Conservation (phyloP, 1,140 invertebrate species). For the Mesaphorura yosii region DNA sequence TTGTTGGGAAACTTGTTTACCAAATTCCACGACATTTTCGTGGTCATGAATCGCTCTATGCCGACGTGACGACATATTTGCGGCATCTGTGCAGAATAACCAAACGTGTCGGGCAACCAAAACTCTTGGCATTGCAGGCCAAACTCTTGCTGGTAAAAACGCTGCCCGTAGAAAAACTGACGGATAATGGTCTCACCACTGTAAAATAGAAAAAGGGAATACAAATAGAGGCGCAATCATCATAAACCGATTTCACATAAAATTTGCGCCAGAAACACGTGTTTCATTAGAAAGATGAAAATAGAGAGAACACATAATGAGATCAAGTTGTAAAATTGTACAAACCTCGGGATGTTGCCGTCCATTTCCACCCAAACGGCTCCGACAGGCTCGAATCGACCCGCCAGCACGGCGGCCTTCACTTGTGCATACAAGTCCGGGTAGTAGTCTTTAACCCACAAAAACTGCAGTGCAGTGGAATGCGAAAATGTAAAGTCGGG, state of each 20-base stretch:
- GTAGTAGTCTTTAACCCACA: slow-evolving; percentile 44
- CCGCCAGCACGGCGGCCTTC: slow-evolving; percentile 35
- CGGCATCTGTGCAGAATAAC: slow-evolving; percentile 46
- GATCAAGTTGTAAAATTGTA: not conserved
- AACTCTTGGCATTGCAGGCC: slow-evolving; percentile 39
- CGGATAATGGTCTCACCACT: slow-evolving; percentile 46
- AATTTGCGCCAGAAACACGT: slow-evolving; percentile 9
- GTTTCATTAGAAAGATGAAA: slow-evolving; percentile 21
- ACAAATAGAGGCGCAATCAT: slow-evolving; percentile 31
- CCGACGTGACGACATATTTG: slow-evolving; percentile 38
- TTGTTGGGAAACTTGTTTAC: slow-evolving; percentile 48
- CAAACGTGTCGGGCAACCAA: slow-evolving; percentile 49
- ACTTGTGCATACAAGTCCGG: slow-evolving; percentile 40
- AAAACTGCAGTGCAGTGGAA: slow-evolving; percentile 46
- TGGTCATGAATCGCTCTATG: slow-evolving; percentile 42
- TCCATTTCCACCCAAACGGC: slow-evolving; percentile 49
- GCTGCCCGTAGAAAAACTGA: slow-evolving; percentile 46
- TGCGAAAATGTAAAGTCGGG: slow-evolving; percentile 42
- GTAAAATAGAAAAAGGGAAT: slow-evolving; percentile 8
- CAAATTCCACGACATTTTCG: slow-evolving; percentile 46
- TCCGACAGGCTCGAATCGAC: slow-evolving; percentile 42
- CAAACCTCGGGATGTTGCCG: slow-evolving; percentile 40
- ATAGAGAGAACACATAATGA: not conserved
- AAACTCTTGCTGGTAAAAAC: slow-evolving; percentile 44
- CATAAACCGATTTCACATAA: slow-evolving; percentile 36